A percentile compares a stretch with the other conserved stretches of the same genome.
Conservation (phyloP, 2,888 invertebrate species). For the Campaea margaritaria region DNA sequence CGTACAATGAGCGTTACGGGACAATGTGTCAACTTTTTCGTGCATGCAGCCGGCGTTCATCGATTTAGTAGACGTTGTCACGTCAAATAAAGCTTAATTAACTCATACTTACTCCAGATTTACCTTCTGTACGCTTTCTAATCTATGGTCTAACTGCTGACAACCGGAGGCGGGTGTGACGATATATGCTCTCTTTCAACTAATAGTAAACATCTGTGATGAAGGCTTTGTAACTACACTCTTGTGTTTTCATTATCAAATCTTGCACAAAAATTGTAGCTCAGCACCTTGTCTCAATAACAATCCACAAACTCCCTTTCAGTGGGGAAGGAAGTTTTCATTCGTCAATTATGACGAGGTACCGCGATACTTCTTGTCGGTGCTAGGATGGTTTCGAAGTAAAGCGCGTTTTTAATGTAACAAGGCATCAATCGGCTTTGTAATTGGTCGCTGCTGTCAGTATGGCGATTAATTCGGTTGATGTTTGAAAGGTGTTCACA, state of each 20-base stretch:
- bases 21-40: too few species aligned
- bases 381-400: constrained; percentile 14
- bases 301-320: neutral
- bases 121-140: constrained; percentile 12
- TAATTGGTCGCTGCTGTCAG: constrained; percentile 31
- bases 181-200: constrained; percentile 57
- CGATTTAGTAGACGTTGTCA: too few species aligned
- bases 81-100: too few species aligned
- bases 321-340: neutral
- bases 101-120: too few species aligned
- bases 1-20: too few species aligned
- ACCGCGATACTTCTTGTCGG: neutral
- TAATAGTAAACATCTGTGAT: constrained; percentile 56
- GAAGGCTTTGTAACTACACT: constrained; percentile 46
- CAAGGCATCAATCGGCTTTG: constrained; percentile 25
- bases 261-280: neutral
- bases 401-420: constrained; percentile 31
- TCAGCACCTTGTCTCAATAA: constrained; percentile 6
- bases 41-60: too few species aligned
- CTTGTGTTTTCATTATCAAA: constrained; percentile 6
- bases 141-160: constrained; percentile 42
- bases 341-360: constrained; percentile 5
- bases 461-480: too few species aligned
- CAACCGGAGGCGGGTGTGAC: constrained; percentile 47
- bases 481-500: too few species aligned